Evolutionary conservation across 2,888 invertebrate species (phyloP), one percentile per base, ranked within the genome.

Genomic region (Pollenia griseotomentosa): DNA sequence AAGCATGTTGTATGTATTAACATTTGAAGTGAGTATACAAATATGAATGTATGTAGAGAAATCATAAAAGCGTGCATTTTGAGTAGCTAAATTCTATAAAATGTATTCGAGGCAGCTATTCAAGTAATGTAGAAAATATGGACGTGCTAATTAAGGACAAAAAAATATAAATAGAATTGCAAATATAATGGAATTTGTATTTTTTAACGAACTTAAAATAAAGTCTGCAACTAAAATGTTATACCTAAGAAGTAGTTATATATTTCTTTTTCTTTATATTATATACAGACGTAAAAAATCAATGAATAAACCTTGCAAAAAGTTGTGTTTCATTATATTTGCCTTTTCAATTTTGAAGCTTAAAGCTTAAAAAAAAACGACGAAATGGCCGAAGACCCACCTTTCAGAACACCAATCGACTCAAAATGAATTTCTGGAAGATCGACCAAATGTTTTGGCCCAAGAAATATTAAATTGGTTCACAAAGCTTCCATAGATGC

Each of bases 131-230:
- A 33, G 48, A 11, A n/a, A 33, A n/a, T 19, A 79, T 68, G 23
- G 19, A 79, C 79, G 79, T 79, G 79, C 79, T 79, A 11, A 16
- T 79, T 51, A 51, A 51, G 42, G 11, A 63, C 65, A 75, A 40
- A 65, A 75, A 65, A 51, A 23, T 8, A 61, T 16, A n/a, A 61
- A 61, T 46, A 5, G 5, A 75, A 63, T 0, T 65, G 12, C 57
- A 55, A 73, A 19, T 68, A 10, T 46, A 73, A 59, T 23, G 33
- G 19, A 51, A 46, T 33, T 65, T 14, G 65, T 51, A 23, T 55
- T 33, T 23, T 65, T 8, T 1, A 51, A 65, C 14, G 23, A 66
- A 44, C 44, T 16, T n/a, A 70, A 70, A 68, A 66, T 11, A 33
- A 65, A 71, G 23, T 70, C 23, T 44, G 42, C 70, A 71, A 80